Evolutionary conservation across 2,797 vertebrate genomes (phyloP), one percentile per base, ranked within the genome.

Genomic region (Oreochromis mossambicus): DNA sequence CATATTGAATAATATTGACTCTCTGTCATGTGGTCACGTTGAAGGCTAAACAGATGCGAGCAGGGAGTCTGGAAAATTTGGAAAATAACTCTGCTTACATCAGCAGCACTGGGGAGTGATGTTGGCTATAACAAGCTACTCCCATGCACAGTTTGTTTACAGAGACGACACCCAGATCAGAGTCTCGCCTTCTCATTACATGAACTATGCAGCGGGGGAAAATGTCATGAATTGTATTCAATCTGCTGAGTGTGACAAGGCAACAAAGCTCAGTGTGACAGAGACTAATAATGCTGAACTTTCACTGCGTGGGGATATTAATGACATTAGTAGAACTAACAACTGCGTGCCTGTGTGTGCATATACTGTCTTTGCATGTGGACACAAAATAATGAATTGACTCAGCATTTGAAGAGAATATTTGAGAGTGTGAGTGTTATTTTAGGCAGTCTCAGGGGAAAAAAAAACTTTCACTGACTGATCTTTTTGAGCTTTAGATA

Each of bases 131-230:
- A 94, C 80, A 88, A 89, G 83, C 83, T 83, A 90, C 92, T 95
- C 90, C 93, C 90, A 91, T 85, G 77, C 83, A 63, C 90, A 87
- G 87, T 91, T 92, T 94, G 94, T 95, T 95, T 94, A 91, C 92
- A 92, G 84, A 94, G 92, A 93, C 84, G 86, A 92, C 94, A 93
- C 92, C 89, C 91, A 94, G 89, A 93, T 95, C 91, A 93, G 82
- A 89, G 89, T 88, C 91, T 93, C 90, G 88, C 88, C 89, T 87
- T 92, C 88, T 94, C 89, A 85, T 92, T 94, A 92, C 88, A 93
- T 90, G 85, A 95, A 95, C 91, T 92, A 95, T 94, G 91, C 91
- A 93, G 92, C 15, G 80, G 78, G 84, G 84, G 89, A 92, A 92
- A 94, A 96, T 92, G 89, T 88, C 84, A 82, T 78, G 86, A 94